Conservation (phyloP, 2,888 invertebrate species). For the Lithophane ornitopus region DNA sequence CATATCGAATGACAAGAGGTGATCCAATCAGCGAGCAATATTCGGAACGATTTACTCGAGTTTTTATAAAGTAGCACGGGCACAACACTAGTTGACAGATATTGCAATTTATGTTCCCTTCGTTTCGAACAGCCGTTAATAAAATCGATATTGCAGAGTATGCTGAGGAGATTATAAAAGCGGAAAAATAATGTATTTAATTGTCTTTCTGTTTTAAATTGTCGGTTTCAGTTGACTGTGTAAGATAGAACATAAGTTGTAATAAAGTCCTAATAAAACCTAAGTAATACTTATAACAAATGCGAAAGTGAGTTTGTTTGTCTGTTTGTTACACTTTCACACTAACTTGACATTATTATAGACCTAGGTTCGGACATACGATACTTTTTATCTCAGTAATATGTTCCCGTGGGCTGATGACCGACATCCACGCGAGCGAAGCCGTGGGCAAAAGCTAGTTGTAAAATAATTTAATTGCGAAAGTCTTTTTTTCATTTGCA, state of each 20-base stretch:
- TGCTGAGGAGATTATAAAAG: background rate
- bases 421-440: too few relatives aligned
- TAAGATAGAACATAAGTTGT: background rate
- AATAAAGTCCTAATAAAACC: background rate
- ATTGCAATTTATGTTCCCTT: background rate
- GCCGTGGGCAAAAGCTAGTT: background rate
- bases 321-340: background rate
- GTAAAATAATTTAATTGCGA: background rate
- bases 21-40: background rate
- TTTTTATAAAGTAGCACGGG: too few relatives aligned
- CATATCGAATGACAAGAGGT: slow-evolving; percentile 8
- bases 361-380: background rate
- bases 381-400: background rate
- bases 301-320: background rate
- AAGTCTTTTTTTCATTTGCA: background rate
- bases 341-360: too few relatives aligned
- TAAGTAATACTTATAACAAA: background rate
- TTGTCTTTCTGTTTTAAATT: background rate
- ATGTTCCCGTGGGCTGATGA: background rate
- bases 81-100: background rate
- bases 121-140: background rate
- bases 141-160: background rate
- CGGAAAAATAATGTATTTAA: background rate
- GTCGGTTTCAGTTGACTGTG: background rate
- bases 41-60: background rate